Conservation (phyloP, 2,797 vertebrate genomes). For the Pogonophryne albipinna region DNA sequence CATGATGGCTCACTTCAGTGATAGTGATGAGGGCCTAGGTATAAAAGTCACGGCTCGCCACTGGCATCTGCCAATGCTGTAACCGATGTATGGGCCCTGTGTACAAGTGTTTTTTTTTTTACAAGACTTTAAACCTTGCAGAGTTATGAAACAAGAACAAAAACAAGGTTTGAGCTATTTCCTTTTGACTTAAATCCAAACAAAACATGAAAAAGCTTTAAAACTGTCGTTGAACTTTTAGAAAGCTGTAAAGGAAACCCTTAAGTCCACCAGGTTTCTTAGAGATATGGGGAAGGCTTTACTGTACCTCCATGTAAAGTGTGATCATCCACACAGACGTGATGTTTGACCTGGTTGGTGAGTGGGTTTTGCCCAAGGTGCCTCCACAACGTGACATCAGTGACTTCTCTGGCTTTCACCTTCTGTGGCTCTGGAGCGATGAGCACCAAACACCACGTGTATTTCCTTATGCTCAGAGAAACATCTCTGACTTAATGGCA, state of each 20-base stretch:
- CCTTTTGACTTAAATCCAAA: conserved; percentile 11
- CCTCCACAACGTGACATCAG: conserved; percentile 32
- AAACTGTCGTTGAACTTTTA: not conserved
- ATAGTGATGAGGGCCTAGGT: no score
- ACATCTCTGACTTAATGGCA: not conserved
- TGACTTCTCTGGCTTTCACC: conserved; percentile 45
- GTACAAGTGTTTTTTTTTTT: conserved; percentile 2
- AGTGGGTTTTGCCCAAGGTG: conserved; percentile 19
- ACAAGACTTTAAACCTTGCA: conserved; percentile 5
- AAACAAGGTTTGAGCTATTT: not conserved
- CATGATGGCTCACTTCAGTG: no score
- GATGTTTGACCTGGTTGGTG: conserved; percentile 15
- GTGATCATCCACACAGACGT: conserved; percentile 16
- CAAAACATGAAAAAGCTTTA: not conserved
- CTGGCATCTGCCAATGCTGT: conserved; percentile 2
- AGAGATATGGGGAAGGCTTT: not conserved
- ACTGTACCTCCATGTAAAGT: not conserved
- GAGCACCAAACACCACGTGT: not conserved
- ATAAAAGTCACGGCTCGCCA: no score
- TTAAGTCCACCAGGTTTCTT: not conserved
- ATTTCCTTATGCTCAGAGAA: conserved; percentile 30
- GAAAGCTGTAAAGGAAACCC: not conserved
- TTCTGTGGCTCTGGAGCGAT: conserved; percentile 26
- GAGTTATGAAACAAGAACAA: not conserved
- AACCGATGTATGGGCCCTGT: conserved; percentile 4